Percentiles rank a stretch among this genome's conserved stretches.
phyloP scores from a whole-genome alignment of 1,140 invertebrate genomes.

The Pissodes strobi region DNA sequence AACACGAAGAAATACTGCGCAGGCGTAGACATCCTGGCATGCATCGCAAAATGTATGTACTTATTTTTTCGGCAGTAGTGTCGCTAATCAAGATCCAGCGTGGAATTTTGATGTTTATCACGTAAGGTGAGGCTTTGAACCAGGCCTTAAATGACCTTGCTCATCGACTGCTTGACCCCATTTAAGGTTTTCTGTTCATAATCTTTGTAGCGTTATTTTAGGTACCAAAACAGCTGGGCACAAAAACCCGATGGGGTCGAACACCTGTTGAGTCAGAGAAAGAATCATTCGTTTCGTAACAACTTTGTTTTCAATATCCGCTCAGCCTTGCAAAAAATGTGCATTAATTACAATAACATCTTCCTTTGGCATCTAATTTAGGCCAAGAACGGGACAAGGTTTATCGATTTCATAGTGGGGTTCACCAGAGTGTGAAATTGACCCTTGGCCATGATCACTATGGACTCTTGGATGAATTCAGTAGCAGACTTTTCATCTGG shows the following conservation, averaged over 20 bases:
- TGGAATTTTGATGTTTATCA: conserved; percentile 1
- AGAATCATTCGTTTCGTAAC: conserved; percentile 38
- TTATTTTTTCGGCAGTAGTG: neutral
- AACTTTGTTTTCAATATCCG: conserved; percentile 24
- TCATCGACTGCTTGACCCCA: conserved; percentile 36
- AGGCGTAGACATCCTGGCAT: conserved; percentile 15
- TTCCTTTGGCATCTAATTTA: too few species aligned
- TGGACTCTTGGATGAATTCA: conserved; percentile 1
- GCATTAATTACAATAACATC: neutral
- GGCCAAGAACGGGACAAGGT: neutral
- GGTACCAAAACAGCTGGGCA: conserved; percentile 33
- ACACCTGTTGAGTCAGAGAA: too few species aligned
- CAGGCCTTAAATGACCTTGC: conserved; percentile 3
- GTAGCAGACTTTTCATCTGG: neutral
- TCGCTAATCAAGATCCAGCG: neutral
- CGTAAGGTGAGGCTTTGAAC: conserved; percentile 6
- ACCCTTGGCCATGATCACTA: neutral
- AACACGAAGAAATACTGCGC: too few species aligned
- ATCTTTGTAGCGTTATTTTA: too few species aligned
- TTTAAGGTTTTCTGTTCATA: conserved; percentile 17
- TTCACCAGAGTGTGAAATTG: conserved; percentile 5
- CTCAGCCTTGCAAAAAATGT: neutral
- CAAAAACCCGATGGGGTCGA: conserved; percentile 41
- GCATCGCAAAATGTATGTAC: too few species aligned
- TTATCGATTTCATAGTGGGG: neutral